A percentile compares a stretch with the other conserved stretches of the same genome.
phyloP scores from a whole-genome alignment of 2,888 invertebrate species.

The Drosophila anomalata region DNA sequence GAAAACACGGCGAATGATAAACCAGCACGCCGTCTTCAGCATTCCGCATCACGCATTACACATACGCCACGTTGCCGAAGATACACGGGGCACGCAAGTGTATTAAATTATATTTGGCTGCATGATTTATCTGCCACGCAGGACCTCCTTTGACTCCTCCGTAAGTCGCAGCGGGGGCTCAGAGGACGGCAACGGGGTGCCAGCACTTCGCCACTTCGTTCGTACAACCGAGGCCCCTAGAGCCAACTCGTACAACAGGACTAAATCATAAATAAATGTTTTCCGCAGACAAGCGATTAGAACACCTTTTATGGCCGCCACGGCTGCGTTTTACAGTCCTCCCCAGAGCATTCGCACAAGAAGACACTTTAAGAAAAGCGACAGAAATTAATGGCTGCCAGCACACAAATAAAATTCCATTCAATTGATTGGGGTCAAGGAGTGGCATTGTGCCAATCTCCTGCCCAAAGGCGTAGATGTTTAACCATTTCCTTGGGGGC shows the following conservation, averaged over 20 bases:
- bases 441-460: constrained; percentile 3
- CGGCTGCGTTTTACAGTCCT: constrained; percentile 22
- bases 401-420: constrained; percentile 48
- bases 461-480: constrained; percentile 33
- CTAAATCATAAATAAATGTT: constrained; percentile 52
- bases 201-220: constrained; percentile 1
- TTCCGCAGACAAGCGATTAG: constrained; percentile 8
- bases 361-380: constrained; percentile 2
- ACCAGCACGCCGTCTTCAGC: constrained; percentile 50
- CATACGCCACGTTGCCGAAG: constrained; percentile 49
- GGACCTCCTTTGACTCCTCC: constrained; percentile 28
- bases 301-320: constrained; percentile 3
- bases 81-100: constrained; percentile 42
- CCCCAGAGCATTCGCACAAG: background rate
- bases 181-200: constrained; percentile 14
- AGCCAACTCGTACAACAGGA: constrained; percentile 21
- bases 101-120: constrained; percentile 64
- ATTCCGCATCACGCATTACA: constrained; percentile 48
- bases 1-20: constrained; percentile 63
- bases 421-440: constrained; percentile 61
- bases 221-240: constrained; percentile 27
- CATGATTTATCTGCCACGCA: constrained; percentile 68
- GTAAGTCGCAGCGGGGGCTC: constrained; percentile 41
- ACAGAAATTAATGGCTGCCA: constrained; percentile 9
- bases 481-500: constrained; percentile 47